Conservation (phyloP, 2,797 vertebrate genomes). For the Gadopsis marmoratus region DNA sequence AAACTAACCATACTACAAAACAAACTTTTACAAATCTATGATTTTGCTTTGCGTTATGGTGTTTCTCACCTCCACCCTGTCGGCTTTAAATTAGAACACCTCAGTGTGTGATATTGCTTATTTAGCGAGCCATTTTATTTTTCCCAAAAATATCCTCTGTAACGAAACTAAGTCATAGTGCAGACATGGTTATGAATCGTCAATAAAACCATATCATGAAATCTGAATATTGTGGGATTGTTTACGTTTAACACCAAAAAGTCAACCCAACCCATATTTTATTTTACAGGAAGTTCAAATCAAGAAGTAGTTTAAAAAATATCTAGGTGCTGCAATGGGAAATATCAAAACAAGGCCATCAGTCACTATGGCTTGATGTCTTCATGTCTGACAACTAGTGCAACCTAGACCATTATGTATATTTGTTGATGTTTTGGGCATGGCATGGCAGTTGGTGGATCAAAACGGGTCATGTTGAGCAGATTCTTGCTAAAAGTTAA, state of each 20-base stretch:
- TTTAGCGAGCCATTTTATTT: neutral
- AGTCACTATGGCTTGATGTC: neutral
- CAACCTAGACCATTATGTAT: neutral
- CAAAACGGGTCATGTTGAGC: neutral
- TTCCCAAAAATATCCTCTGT: neutral
- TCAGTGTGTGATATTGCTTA: neutral
- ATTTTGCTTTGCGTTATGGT: neutral
- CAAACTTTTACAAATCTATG: neutral
- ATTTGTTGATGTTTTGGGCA: neutral
- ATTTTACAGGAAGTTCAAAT: neutral
- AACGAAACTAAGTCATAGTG: neutral
- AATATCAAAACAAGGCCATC: neutral
- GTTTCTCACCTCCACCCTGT: neutral
- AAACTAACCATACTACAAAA: neutral
- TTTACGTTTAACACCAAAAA: neutral
- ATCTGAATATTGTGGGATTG: neutral
- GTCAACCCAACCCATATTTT: neutral
- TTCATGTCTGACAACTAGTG: neutral
- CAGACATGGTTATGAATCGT: no score
- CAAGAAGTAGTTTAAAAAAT: neutral
- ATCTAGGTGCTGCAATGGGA: neutral
- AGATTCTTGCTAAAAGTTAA: neutral
- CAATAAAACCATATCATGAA: neutral
- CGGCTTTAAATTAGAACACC: neutral
- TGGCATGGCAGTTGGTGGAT: neutral